Conservation (phyloP, 2,888 invertebrate species). For the Apodemia hepburni region DNA sequence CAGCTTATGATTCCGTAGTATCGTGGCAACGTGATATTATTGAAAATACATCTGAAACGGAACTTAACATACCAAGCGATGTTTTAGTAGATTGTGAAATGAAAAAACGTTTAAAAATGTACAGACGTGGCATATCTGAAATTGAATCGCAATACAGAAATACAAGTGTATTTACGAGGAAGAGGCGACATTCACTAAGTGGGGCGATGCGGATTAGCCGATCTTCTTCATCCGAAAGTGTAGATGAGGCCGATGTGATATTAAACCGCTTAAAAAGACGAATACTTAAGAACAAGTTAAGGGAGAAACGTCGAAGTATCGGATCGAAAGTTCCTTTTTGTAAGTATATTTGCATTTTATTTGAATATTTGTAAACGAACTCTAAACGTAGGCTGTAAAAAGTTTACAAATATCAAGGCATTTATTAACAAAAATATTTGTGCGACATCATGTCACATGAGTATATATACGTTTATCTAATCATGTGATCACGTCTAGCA, state of each 20-base stretch:
- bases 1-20: constrained; percentile 45
- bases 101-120: constrained; percentile 72
- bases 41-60: constrained; percentile 56
- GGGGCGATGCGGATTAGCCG: constrained; percentile 47
- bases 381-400: neutral
- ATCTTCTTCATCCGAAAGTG: constrained; percentile 74
- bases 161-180: constrained; percentile 48
- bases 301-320: constrained; percentile 63
- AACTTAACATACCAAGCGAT: constrained; percentile 63
- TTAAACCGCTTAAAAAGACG: constrained; percentile 72
- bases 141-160: constrained; percentile 49
- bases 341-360: constrained; percentile 42
- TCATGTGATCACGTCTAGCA: too few species aligned
- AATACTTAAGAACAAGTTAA: constrained; percentile 71
- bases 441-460: too few species aligned
- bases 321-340: constrained; percentile 56
- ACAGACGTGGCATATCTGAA: constrained; percentile 73
- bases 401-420: neutral
- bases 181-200: constrained; percentile 62
- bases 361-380: constrained; percentile 10
- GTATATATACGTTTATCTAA: too few species aligned
- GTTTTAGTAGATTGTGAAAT: constrained; percentile 68
- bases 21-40: constrained; percentile 40
- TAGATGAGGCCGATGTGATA: constrained; percentile 74
- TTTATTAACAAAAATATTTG: too few species aligned